Percentiles rank a stretch among this genome's conserved stretches.
phyloP scores from a whole-genome alignment of 2,888 invertebrate species.

The Pseudococcus jackbeardsleyi region DNA sequence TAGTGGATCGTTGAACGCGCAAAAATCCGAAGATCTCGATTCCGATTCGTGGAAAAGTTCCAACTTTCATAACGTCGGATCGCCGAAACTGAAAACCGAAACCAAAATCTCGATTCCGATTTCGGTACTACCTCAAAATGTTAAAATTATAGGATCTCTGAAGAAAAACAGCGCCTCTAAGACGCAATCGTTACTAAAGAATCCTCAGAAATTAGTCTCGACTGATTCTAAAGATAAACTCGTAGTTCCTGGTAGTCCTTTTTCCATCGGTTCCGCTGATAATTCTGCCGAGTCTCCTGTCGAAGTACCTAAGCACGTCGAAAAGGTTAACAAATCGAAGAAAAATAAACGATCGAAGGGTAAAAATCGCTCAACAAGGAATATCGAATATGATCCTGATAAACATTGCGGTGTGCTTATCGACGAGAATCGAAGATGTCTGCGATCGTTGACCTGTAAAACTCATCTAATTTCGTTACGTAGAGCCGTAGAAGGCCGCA shows the following conservation, averaged over 20 bases:
- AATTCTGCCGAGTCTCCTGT: background rate
- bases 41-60: slow-evolving; percentile 48
- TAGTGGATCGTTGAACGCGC: background rate
- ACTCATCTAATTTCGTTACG: slow-evolving; percentile 56
- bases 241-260: slow-evolving; percentile 18
- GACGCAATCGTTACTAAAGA: background rate
- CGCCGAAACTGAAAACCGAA: slow-evolving; percentile 57
- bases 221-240: slow-evolving; percentile 51
- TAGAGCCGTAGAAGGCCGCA: slow-evolving; percentile 61
- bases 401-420: slow-evolving; percentile 58
- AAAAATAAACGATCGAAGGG: slow-evolving; percentile 56
- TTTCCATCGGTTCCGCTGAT: slow-evolving; percentile 2
- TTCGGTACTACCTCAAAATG: slow-evolving; percentile 60
- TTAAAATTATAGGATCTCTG: slow-evolving; percentile 57
- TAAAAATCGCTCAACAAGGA: slow-evolving; percentile 55
- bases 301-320: background rate
- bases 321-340: slow-evolving; percentile 42
- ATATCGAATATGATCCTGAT: slow-evolving; percentile 54
- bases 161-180: slow-evolving; percentile 35
- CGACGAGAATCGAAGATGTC: slow-evolving; percentile 57
- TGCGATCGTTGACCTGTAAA: slow-evolving; percentile 61
- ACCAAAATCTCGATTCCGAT: slow-evolving; percentile 63
- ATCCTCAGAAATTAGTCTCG: background rate
- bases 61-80: slow-evolving; percentile 19
- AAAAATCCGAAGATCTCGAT: background rate